These are phyloP conservation scores for Artemisiospiza belli DNA, from an alignment of 2,113 vertebrate species.

Conservation along the genomic window DNA sequence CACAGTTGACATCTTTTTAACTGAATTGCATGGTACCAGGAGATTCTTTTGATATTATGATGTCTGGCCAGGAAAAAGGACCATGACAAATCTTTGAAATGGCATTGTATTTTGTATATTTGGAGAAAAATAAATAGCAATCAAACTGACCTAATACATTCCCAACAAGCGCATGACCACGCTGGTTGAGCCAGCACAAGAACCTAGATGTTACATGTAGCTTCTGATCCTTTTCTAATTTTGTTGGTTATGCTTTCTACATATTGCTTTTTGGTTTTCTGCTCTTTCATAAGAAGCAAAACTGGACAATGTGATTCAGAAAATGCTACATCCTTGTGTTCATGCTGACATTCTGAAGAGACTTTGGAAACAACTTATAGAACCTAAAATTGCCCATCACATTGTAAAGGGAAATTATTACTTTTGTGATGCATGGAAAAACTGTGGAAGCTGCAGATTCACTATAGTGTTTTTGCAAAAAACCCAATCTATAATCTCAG, in stretches of 20 bases:
- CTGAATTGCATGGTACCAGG: not conserved
- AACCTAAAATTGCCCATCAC: not conserved
- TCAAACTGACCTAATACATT: not conserved
- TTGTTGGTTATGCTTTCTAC: not conserved
- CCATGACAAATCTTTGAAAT: not conserved
- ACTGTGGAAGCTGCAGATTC: not conserved
- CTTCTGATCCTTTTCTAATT: not conserved
- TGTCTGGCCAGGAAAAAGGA: not conserved
- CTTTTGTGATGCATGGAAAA: not conserved
- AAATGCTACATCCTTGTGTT: not conserved
- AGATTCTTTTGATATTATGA: not conserved
- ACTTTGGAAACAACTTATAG: not conserved
- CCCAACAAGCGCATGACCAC: not conserved
- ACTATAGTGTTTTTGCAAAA: not conserved
- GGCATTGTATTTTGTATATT: not conserved
- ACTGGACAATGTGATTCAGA: not conserved
- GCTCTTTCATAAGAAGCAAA: not conserved
- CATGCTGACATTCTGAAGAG: not conserved
- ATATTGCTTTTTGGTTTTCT: not conserved
- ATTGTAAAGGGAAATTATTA: not conserved
- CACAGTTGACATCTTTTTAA: not conserved
- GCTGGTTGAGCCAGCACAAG: not conserved
- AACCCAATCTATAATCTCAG: not conserved
- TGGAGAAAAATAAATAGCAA: not conserved
- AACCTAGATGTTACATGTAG: not conserved